Percentiles rank a stretch among this genome's conserved stretches.
Evolutionary conservation across 1,140 invertebrate species (phyloP).

Genomic region (Nephila pilipes): DNA sequence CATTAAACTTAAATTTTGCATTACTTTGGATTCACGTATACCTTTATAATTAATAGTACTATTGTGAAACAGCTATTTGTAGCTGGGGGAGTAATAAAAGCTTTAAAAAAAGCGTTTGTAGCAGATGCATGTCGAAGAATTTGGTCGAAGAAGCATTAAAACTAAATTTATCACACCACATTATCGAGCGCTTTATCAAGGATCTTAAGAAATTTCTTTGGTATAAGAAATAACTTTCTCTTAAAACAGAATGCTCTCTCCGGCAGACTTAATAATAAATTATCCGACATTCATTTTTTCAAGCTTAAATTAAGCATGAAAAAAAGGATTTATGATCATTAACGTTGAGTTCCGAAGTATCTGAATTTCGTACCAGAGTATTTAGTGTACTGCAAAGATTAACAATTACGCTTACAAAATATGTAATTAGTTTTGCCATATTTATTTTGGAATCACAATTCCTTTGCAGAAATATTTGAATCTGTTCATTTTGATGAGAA

Average conservation of each 20-base stretch:
- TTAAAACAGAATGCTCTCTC: not conserved
- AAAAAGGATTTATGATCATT: not conserved
- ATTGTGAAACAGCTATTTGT: not conserved
- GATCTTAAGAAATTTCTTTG: conserved; percentile 1
- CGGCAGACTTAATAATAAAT: not conserved
- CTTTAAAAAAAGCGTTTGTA: not conserved
- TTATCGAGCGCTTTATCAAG: not conserved
- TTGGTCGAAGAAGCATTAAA: conserved; percentile 8
- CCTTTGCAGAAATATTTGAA: too few relatives aligned
- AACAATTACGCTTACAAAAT: too few relatives aligned
- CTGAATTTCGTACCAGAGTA: not conserved
- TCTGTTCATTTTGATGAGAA: too few relatives aligned
- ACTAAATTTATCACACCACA: not conserved
- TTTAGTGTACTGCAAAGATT: too few relatives aligned
- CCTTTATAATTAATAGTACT: not conserved
- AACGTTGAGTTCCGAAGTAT: not conserved
- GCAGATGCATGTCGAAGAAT: not conserved
- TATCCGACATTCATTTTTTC: not conserved
- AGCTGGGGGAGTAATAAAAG: not conserved
- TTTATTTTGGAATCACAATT: too few relatives aligned
- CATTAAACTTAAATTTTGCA: not conserved
- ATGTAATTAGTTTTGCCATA: too few relatives aligned
- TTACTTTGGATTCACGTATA: not conserved
- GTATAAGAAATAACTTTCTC: not conserved
- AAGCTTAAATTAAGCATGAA: not conserved